These are phyloP conservation scores for Argentina silus DNA, from an alignment of 2,797 vertebrate species.

Conservation along the genomic window DNA sequence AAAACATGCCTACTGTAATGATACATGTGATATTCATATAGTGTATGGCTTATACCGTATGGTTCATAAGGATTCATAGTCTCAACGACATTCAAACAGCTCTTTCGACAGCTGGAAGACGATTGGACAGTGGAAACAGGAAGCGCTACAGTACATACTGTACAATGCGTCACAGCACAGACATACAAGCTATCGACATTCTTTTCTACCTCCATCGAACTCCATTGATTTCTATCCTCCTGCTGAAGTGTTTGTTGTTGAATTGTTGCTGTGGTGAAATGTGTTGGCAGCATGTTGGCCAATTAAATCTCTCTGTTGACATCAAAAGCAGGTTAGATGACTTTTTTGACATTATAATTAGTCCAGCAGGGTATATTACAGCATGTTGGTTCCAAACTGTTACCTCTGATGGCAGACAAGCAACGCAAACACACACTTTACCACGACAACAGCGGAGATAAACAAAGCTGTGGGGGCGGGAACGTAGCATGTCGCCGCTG, in stretches of 20 bases:
- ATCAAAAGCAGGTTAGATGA: constrained; percentile 25
- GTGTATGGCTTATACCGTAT: not conserved
- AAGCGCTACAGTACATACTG: not conserved
- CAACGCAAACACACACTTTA: constrained; percentile 11
- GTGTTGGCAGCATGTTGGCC: constrained; percentile 32
- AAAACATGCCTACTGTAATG: not conserved
- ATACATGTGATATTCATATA: too few relatives aligned
- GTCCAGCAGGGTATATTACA: constrained; percentile 46
- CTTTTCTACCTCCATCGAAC: too few relatives aligned
- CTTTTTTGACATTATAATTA: constrained; percentile 53
- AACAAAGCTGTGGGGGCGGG: too few relatives aligned
- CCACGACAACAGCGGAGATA: not conserved
- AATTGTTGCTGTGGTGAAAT: constrained; percentile 30
- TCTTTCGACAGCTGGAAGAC: not conserved
- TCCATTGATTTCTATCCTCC: not conserved
- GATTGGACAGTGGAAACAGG: not conserved
- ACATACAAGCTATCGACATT: not conserved
- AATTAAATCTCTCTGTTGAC: constrained; percentile 43
- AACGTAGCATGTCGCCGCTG: too few relatives aligned
- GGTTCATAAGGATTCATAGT: not conserved
- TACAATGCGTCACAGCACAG: not conserved
- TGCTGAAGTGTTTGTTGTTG: constrained; percentile 13
- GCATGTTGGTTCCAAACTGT: constrained; percentile 44
- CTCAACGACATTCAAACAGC: too few relatives aligned
- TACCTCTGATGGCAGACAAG: constrained; percentile 25